Evolutionary conservation across 2,797 vertebrate species (phyloP).

Genomic region (Tenualosa ilisha): DNA sequence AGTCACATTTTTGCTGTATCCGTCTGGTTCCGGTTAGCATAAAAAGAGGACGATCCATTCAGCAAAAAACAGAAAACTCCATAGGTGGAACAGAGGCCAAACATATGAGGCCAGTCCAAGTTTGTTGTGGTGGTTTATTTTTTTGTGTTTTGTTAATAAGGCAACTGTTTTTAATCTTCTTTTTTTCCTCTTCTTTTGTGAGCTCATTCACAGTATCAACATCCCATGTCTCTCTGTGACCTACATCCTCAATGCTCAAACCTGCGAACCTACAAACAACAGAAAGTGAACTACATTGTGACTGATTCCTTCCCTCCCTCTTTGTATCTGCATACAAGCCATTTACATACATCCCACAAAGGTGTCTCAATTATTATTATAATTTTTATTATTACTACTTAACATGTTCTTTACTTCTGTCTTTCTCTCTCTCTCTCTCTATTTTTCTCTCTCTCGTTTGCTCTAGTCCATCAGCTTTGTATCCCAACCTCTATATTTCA

Average conservation of each 20-base stretch:
- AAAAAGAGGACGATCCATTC: slow-evolving; percentile 17
- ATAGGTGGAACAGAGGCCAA: slow-evolving; percentile 4
- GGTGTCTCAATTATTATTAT: slow-evolving; percentile 36
- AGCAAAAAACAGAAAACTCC: slow-evolving; percentile 25
- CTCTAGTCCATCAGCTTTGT: background rate
- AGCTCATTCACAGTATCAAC: slow-evolving; percentile 91
- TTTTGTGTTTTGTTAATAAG: slow-evolving; percentile 75
- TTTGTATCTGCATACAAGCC: slow-evolving; percentile 44
- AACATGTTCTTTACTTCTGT: background rate
- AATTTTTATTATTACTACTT: slow-evolving; percentile 34
- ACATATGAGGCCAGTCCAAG: slow-evolving; percentile 44
- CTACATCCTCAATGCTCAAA: slow-evolving; percentile 31
- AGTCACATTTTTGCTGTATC: slow-evolving; percentile 53
- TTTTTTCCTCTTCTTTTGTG: slow-evolving; percentile 64
- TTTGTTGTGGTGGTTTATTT: slow-evolving; percentile 66
- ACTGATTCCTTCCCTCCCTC: slow-evolving; percentile 26
- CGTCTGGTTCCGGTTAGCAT: slow-evolving; percentile 45
- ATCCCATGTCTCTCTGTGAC: slow-evolving; percentile 78
- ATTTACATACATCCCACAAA: slow-evolving; percentile 45
- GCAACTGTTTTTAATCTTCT: slow-evolving; percentile 72
- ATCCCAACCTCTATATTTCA: slow-evolving; percentile 16
- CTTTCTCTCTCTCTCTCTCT: background rate
- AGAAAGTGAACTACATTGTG: slow-evolving; percentile 31
- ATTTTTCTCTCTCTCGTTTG: background rate
- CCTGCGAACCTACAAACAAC: slow-evolving; percentile 48